Evolutionary conservation across 2,888 invertebrate species (phyloP).

Genomic region (Philaethria dido): DNA sequence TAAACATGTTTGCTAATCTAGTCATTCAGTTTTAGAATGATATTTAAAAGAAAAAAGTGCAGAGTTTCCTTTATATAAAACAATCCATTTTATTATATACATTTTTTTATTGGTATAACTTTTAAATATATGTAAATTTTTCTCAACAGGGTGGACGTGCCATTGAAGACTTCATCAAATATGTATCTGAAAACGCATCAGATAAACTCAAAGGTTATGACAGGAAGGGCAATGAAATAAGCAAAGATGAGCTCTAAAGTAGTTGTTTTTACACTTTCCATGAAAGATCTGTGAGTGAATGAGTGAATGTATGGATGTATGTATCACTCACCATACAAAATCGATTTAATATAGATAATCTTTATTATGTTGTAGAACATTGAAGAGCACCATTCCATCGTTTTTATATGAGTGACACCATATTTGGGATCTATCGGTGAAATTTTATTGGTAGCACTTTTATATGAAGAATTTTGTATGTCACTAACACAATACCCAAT

Average conservation of each 20-base stretch:
- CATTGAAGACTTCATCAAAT: slow-evolving; percentile 96
- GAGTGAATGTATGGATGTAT: slow-evolving; percentile 49
- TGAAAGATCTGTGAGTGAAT: slow-evolving; percentile 75
- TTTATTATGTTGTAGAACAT: slow-evolving; percentile 13
- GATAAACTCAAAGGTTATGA: slow-evolving; percentile 94
- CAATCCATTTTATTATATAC: no score
- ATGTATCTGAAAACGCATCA: slow-evolving; percentile 95
- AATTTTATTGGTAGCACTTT: slow-evolving; percentile 22
- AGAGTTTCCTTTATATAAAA: no score
- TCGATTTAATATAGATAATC: slow-evolving; percentile 26
- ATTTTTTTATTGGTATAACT: background rate
- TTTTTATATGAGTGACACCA: slow-evolving; percentile 39
- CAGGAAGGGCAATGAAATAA: slow-evolving; percentile 87
- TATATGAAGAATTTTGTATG: slow-evolving; percentile 27
- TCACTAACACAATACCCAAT: slow-evolving; percentile 28
- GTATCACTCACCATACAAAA: slow-evolving; percentile 34
- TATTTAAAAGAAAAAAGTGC: no score
- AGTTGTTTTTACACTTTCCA: slow-evolving; percentile 63
- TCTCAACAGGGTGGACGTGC: slow-evolving; percentile 93
- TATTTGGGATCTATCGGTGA: slow-evolving; percentile 35
- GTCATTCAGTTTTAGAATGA: no score
- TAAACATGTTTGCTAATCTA: no score
- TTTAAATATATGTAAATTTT: background rate
- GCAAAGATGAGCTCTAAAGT: slow-evolving; percentile 75
- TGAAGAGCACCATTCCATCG: slow-evolving; percentile 40